A percentile compares a stretch with the other conserved stretches of the same genome.
Conservation (phyloP, 2,113 vertebrate genomes). For the Neodontobutis hainanensis region DNA sequence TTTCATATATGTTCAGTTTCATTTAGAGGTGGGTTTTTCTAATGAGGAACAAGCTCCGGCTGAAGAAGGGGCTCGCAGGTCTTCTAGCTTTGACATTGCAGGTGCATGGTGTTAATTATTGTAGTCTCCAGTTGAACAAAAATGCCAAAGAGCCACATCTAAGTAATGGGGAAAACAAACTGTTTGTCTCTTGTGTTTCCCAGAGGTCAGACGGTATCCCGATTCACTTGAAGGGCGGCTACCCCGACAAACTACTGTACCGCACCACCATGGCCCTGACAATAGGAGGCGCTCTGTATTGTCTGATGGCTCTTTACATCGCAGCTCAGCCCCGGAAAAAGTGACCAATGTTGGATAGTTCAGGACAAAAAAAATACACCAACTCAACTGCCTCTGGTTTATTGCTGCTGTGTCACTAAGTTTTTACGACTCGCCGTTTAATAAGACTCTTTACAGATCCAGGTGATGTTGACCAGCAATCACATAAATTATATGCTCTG, state of each 20-base stretch:
- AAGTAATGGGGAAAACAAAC: not conserved
- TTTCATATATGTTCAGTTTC: not conserved
- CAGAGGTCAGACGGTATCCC: slow-evolving; percentile 87
- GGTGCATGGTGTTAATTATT: too few species aligned
- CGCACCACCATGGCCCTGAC: slow-evolving; percentile 97
- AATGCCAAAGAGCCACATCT: not conserved
- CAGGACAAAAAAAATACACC: not conserved
- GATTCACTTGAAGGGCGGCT: slow-evolving; percentile 88
- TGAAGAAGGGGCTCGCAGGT: too few species aligned
- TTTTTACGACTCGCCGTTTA: slow-evolving; percentile 10
- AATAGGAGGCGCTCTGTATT: slow-evolving; percentile 90
- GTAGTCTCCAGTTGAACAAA: too few species aligned
- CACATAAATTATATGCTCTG: slow-evolving; percentile 24
- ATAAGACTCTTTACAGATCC: slow-evolving; percentile 37
- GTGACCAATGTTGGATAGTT: slow-evolving; percentile 32
- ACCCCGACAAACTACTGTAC: slow-evolving; percentile 90
- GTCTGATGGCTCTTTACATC: slow-evolving; percentile 90
- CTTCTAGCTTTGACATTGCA: too few species aligned
- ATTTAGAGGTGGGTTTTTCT: too few species aligned
- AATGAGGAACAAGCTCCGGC: too few species aligned
- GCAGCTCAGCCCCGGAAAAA: slow-evolving; percentile 82
- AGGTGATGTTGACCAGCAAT: slow-evolving; percentile 18
- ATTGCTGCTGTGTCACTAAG: slow-evolving; percentile 5
- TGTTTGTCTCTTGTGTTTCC: not conserved
- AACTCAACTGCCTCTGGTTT: slow-evolving; percentile 2